Evolutionary conservation across 2,888 invertebrate species (phyloP).

Genomic region (Sclerodermus sp.): DNA sequence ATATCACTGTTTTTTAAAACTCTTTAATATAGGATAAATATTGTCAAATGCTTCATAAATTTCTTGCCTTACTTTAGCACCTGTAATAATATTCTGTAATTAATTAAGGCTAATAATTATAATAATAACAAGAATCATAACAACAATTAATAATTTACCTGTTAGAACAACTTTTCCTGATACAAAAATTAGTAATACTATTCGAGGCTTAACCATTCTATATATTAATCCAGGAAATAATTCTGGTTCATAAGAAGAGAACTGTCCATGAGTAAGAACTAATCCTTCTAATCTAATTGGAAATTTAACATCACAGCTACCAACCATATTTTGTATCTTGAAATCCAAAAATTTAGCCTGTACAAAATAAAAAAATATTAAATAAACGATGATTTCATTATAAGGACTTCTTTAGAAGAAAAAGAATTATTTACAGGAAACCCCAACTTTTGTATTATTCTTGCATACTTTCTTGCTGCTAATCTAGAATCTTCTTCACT

Average conservation of each 20-base stretch:
- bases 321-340: conserved; percentile 86
- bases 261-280: conserved; percentile 80
- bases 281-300: conserved; percentile 80
- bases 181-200: conserved; percentile 96
- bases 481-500: conserved; percentile 78
- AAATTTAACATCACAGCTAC: conserved; percentile 84
- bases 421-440: conserved; percentile 63
- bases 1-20: conserved; percentile 80
- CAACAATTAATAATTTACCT: conserved; percentile 37
- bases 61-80: conserved; percentile 90
- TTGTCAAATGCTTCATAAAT: conserved; percentile 94
- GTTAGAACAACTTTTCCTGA: conserved; percentile 99
- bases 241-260: conserved; percentile 89
- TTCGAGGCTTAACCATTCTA: conserved; percentile 94
- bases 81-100: conserved; percentile 51
- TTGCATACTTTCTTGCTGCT: conserved; percentile 79
- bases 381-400: conserved; percentile 2
- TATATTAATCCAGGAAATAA: conserved; percentile 98
- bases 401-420: neutral
- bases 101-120: neutral
- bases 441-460: conserved; percentile 80
- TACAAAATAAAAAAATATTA: conserved; percentile 19
- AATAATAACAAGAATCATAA: too few relatives aligned
- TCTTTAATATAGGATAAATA: conserved; percentile 93
- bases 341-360: conserved; percentile 78